Percentiles rank a stretch among this genome's conserved stretches.
phyloP scores from a whole-genome alignment of 2,888 invertebrate species.

The Xestia c-nigrum region DNA sequence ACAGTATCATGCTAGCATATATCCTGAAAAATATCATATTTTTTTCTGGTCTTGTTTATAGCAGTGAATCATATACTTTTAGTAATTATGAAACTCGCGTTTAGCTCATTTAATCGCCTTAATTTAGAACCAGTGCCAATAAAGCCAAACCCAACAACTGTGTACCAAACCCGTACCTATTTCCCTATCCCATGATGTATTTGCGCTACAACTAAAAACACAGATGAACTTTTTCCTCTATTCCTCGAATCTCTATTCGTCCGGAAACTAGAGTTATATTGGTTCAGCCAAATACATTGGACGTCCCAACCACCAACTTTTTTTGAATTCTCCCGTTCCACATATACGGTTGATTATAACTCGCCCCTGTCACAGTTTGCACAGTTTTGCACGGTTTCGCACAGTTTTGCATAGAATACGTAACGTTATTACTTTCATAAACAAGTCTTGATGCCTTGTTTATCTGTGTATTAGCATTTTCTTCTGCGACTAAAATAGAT shows the following conservation, averaged over 20 bases:
- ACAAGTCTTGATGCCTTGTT: conserved; percentile 46
- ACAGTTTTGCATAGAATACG: conserved; percentile 48
- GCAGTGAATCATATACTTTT: too few species aligned
- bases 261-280: conserved; percentile 46
- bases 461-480: conserved; percentile 64
- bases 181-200: conserved; percentile 8
- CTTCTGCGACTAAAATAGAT: conserved; percentile 56
- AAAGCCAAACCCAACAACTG: not conserved
- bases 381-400: conserved; percentile 20
- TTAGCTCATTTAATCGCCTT: too few species aligned
- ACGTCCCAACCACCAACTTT: conserved; percentile 41
- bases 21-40: too few species aligned
- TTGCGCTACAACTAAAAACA: conserved; percentile 40
- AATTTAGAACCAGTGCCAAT: not conserved
- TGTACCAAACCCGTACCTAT: not conserved
- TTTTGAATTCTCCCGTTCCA: conserved; percentile 24
- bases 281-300: conserved; percentile 38
- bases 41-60: too few species aligned
- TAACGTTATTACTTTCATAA: conserved; percentile 49
- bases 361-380: conserved; percentile 21
- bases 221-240: conserved; percentile 35
- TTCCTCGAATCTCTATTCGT: conserved; percentile 16
- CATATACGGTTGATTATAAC: conserved; percentile 46
- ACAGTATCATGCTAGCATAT: too few species aligned
- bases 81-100: too few species aligned